phyloP scores from a whole-genome alignment of 2,797 vertebrate species.

The Pogoniulus pusillus region DNA sequence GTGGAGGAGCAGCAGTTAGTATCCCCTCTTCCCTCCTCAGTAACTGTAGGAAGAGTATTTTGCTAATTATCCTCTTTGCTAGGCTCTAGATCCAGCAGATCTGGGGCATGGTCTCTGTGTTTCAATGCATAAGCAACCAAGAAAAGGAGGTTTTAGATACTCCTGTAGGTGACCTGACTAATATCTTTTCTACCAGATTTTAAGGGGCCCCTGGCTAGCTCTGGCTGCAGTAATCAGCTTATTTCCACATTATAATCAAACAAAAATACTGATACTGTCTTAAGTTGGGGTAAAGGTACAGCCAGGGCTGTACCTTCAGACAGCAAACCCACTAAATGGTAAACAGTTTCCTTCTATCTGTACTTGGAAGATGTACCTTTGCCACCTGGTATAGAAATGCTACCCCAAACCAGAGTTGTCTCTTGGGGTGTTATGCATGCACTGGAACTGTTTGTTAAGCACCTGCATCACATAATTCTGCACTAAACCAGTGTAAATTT shows the following conservation, averaged over 20 bases:
- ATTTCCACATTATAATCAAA: conserved; percentile 47
- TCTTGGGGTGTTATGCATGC: background rate
- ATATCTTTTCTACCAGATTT: background rate
- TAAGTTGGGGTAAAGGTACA: background rate
- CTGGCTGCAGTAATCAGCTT: background rate
- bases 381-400: background rate
- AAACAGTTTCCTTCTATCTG: background rate
- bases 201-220: background rate
- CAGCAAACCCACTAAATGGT: conserved; percentile 20
- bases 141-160: background rate
- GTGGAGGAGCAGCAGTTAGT: background rate
- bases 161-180: background rate
- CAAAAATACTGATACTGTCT: background rate
- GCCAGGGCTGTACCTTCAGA: background rate
- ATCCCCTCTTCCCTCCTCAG: background rate
- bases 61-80: background rate
- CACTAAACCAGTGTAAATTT: background rate
- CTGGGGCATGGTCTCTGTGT: background rate
- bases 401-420: background rate
- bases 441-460: background rate
- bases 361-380: conserved; percentile 2
- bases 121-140: background rate
- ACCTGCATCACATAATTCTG: background rate
- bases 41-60: background rate
- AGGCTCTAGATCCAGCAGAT: background rate